Conservation (phyloP, 2,888 invertebrate genomes). For the Apamea anceps region DNA sequence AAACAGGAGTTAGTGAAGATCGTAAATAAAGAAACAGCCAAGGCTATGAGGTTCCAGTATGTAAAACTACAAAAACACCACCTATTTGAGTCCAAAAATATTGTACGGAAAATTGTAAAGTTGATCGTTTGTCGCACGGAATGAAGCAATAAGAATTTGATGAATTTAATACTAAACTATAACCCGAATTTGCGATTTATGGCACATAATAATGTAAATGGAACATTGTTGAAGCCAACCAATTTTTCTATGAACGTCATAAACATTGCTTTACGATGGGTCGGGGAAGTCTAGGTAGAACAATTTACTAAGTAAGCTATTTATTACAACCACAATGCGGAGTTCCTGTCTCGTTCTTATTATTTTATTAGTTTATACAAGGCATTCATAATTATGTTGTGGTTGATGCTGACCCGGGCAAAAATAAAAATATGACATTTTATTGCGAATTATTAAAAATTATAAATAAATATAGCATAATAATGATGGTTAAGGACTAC, state of each 20-base stretch:
- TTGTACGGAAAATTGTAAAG: slow-evolving; percentile 57
- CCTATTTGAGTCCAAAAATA: slow-evolving; percentile 55
- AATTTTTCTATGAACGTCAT: slow-evolving; percentile 69
- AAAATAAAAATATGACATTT: neutral
- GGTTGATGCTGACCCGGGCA: neutral
- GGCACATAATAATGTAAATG: slow-evolving; percentile 69
- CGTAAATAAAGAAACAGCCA: slow-evolving; percentile 46
- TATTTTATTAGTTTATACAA: slow-evolving; percentile 50
- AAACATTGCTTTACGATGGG: slow-evolving; percentile 66
- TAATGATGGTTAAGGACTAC: neutral
- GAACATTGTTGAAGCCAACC: slow-evolving; percentile 64
- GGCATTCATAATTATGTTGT: slow-evolving; percentile 23
- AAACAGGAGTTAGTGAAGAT: slow-evolving; percentile 33
- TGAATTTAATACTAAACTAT: slow-evolving; percentile 66
- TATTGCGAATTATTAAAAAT: neutral
- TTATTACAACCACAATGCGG: slow-evolving; percentile 39
- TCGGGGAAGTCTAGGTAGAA: slow-evolving; percentile 56
- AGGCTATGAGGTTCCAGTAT: slow-evolving; percentile 39
- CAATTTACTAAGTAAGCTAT: slow-evolving; percentile 57
- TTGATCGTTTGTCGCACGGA: slow-evolving; percentile 67
- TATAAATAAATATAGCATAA: neutral
- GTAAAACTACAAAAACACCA: slow-evolving; percentile 49
- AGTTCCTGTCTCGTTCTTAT: slow-evolving; percentile 32
- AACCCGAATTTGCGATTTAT: slow-evolving; percentile 69
- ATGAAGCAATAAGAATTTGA: slow-evolving; percentile 71